These are phyloP conservation scores for Sebastes vulpes DNA, from an alignment of 2,797 vertebrate species.

Conservation along the genomic window DNA sequence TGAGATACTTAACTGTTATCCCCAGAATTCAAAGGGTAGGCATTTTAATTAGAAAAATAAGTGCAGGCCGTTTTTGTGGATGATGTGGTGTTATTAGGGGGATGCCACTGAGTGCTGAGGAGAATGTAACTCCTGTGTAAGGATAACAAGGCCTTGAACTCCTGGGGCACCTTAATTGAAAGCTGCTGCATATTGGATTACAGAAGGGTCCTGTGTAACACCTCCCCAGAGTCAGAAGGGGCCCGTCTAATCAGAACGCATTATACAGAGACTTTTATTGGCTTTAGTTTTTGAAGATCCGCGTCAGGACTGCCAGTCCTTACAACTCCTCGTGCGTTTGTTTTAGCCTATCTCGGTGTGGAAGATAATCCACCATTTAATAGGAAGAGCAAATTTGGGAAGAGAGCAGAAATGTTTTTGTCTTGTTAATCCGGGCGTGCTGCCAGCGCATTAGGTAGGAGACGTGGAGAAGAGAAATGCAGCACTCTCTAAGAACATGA, in stretches of 20 bases:
- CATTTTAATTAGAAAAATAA: slow-evolving; percentile 43
- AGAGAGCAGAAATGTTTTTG: slow-evolving; percentile 63
- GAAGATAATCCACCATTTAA: slow-evolving; percentile 25
- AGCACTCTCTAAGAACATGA: slow-evolving; percentile 58
- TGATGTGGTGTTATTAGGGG: slow-evolving; percentile 54
- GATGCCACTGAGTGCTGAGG: slow-evolving; percentile 39
- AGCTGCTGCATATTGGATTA: slow-evolving; percentile 76
- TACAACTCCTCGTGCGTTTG: slow-evolving; percentile 6
- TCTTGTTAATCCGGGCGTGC: slow-evolving; percentile 65
- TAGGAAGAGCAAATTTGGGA: slow-evolving; percentile 28
- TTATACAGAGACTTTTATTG: slow-evolving; percentile 39
- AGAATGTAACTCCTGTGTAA: slow-evolving; percentile 67
- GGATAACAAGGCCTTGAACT: slow-evolving; percentile 64
- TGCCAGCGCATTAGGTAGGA: slow-evolving; percentile 73
- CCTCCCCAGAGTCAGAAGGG: slow-evolving; percentile 46
- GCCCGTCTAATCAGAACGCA: slow-evolving; percentile 50
- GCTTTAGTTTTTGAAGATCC: slow-evolving; percentile 12
- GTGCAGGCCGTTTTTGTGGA: slow-evolving; percentile 23
- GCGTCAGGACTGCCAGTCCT: background rate
- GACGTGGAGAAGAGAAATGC: slow-evolving; percentile 71
- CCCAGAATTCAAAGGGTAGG: slow-evolving; percentile 22
- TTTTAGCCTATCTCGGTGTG: background rate
- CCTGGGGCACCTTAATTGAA: slow-evolving; percentile 72
- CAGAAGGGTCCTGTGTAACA: slow-evolving; percentile 62
- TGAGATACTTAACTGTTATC: slow-evolving; percentile 8